Base-by-base conservation (phyloP, 2,888 invertebrate species). In the Ditula angustiorana region DNA sequence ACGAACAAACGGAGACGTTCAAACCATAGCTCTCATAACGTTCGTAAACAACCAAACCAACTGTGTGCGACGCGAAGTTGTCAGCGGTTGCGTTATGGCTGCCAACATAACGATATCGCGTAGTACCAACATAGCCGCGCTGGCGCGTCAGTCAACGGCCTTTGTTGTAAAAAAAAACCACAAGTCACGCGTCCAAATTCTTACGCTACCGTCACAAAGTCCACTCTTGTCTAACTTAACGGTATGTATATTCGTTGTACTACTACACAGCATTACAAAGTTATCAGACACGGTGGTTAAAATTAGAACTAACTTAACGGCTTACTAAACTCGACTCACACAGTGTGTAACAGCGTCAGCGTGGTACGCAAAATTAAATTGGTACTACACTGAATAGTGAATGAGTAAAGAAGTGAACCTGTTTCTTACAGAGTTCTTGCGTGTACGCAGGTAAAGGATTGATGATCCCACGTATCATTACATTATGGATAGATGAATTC, bases 1-100 rank as follows among this genome's bases (percentile, higher is more conserved):
- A 72, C 67, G 63, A 66, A 72, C 74, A 73, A 37, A 55, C 74
- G 67, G 19, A 66, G 62, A 75, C 77, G 81, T 85, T 87, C 81
- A 87, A 86, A 87, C 86, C 83, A 86, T 81, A 86, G 86, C 85
- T 88, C 88, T 83, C 79, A 74, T 86, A 88, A 88, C 87, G 89
- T 86, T 82, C 79, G 76, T 82, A 82, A 79, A 80, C 80, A 82
- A 77, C 81, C 78, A 82, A 82, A 79, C 80, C 80, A 82, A 77
- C 81, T 79, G 82, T 72, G 37, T 81, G 79, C 73, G 73, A 35
- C 68, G 70, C 77, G 89, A 90, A 90, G 88, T 87, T 88, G 71
- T 79, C 75, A 47, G 74, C 72, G 67, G 55, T 56, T 63, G 57
- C 49, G 35, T 28, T 70, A 73, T 66, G 66, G 72, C 66, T 65